Evolutionary conservation across 1,140 invertebrate species (phyloP), one percentile per base, ranked within the genome.

Genomic region (Hermatobates lingyangjiaoensis): DNA sequence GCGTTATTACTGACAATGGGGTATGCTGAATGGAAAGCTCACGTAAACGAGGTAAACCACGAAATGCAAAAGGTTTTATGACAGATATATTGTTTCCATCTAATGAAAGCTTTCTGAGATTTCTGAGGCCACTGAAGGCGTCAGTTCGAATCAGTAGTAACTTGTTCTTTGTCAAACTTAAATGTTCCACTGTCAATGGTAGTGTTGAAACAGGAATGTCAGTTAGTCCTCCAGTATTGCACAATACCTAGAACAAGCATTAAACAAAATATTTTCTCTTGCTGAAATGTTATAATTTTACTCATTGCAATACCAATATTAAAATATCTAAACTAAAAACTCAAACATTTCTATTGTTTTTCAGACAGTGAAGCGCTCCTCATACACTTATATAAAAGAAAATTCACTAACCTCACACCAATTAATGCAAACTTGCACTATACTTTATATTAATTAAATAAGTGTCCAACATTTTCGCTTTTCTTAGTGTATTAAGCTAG

Each of bases 11-110:
- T 2, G 78, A 68, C 5, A 88, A 64, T 0, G 83, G 81, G 0
- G 83, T 86, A 45, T 87, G 76, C 59, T 87, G 83, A 49, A 88
- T 85, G 54, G 81, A 84, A 1, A 88, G 69, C 57, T 85, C 81
- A 39, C 75, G 71, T 1, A 88, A 69, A 1, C 77, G 74, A 1
- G 75, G 78, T 23, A 88, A 63, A 0, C 84, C 84, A 14, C 83
- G 74, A 62, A 88, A 87, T 23, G 84, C 84, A 62, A 87, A 87
- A 20, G 81, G 78, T 55, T 80, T 80, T 56, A 88, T 84, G 4
- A 72, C 67, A 1, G 79, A 74, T 44, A 88, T 82, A 62, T 85
- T 84, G 64, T 86, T 87, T 49, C 79, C 77, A 63, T 88, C 83
- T 45, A 88, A 68, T 1, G 74, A 79, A 15, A 87, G 72, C 52